Conservation (phyloP, 53 echinoderm and acorn worm species). For the Henricia sp. region DNA sequence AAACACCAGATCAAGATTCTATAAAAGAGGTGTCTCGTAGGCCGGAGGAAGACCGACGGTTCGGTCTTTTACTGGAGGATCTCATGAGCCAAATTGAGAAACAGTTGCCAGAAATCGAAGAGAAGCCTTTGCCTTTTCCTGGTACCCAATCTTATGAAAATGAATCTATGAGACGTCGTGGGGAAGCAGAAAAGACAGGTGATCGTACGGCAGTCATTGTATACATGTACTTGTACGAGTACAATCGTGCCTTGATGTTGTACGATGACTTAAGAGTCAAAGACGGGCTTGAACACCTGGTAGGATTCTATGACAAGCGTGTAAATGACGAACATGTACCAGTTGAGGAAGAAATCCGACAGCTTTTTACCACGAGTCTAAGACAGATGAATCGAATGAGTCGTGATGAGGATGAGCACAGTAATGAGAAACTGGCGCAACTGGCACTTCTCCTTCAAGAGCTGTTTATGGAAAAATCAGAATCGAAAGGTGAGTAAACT, state of each 20-base stretch:
- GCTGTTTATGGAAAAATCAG: slow-evolving; percentile 37
- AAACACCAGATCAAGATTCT: slow-evolving; percentile 60
- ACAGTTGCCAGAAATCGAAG: slow-evolving; percentile 16
- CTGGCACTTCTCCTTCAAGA: slow-evolving; percentile 34
- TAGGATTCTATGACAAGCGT: slow-evolving; percentile 23
- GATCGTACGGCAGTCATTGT: slow-evolving; percentile 25
- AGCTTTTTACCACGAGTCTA: slow-evolving; percentile 1
- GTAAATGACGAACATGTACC: slow-evolving; percentile 18
- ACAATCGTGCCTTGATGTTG: slow-evolving; percentile 69
- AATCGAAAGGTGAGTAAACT: slow-evolving; percentile 74
- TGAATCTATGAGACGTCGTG: slow-evolving; percentile 43
- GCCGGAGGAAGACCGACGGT: slow-evolving; percentile 6
- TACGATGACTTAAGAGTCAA: slow-evolving; percentile 75
- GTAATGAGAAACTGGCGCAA: slow-evolving; percentile 55
- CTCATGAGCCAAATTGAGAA: slow-evolving; percentile 67
- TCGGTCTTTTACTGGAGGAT: slow-evolving; percentile 22
- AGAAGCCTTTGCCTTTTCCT: slow-evolving; percentile 15
- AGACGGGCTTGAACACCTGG: slow-evolving; percentile 62
- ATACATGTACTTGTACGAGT: slow-evolving; percentile 66
- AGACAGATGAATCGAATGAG: slow-evolving; percentile 12
- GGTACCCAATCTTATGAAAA: slow-evolving; percentile 57
- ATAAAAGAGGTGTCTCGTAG: slow-evolving; percentile 44
- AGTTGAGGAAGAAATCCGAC: slow-evolving; percentile 29
- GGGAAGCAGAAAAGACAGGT: slow-evolving; percentile 9
- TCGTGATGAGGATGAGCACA: slow-evolving; percentile 13